Evolutionary conservation across 2,113 vertebrate genomes (phyloP).

Genomic region (Dolichotis patagonum): DNA sequence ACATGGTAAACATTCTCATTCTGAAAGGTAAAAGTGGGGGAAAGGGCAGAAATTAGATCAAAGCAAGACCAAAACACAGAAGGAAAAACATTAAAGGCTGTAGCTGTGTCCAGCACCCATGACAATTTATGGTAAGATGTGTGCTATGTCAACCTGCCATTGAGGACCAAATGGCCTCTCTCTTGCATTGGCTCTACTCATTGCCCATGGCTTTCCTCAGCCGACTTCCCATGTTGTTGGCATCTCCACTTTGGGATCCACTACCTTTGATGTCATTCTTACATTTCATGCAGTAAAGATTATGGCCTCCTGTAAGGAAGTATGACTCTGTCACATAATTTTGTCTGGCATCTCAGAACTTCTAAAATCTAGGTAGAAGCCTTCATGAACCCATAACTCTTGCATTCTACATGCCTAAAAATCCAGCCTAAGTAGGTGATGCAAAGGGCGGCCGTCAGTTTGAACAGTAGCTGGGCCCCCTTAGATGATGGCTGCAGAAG

Average conservation of each 20-base stretch:
- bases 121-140: neutral
- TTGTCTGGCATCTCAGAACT: neutral
- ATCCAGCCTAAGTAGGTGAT: neutral
- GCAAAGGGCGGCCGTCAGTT: neutral
- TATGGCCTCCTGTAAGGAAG: neutral
- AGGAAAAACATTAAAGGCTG: neutral
- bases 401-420: neutral
- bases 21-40: neutral
- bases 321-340: neutral
- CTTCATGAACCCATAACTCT: neutral
- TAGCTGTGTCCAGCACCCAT: neutral
- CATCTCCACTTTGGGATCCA: neutral
- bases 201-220: neutral
- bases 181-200: neutral
- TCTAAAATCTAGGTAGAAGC: neutral
- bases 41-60: neutral
- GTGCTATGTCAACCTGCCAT: neutral
- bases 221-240: neutral
- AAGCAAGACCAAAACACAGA: neutral
- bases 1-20: neutral
- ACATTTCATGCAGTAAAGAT: neutral
- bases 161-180: neutral
- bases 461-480: neutral
- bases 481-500: neutral
- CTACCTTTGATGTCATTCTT: neutral